A percentile compares a stretch with the other conserved stretches of the same genome.
Evolutionary conservation across 1,140 invertebrate genomes (phyloP).

Genomic region (Pogonus chalceus): DNA sequence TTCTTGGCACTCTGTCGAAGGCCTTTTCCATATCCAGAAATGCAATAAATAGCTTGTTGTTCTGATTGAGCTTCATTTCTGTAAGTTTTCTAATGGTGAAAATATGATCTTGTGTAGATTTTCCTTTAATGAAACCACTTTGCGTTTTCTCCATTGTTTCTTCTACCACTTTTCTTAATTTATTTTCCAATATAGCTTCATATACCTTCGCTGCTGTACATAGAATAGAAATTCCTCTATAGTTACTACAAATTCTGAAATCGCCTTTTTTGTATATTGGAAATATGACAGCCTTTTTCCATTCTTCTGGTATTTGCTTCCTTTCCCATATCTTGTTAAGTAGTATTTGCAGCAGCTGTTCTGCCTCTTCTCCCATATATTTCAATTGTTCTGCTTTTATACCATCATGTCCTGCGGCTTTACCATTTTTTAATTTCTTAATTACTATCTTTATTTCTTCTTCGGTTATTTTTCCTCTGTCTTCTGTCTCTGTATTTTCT

Average conservation of each 20-base stretch:
- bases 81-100: slow-evolving; percentile 9
- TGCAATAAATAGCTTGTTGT: not conserved
- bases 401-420: slow-evolving; percentile 11
- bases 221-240: slow-evolving; percentile 12
- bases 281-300: slow-evolving; percentile 15
- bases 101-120: slow-evolving; percentile 7
- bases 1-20: slow-evolving; percentile 8
- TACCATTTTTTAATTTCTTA: slow-evolving; percentile 14
- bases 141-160: slow-evolving; percentile 7
- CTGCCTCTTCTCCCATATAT: slow-evolving; percentile 12
- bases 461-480: slow-evolving; percentile 5
- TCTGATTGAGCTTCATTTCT: not conserved
- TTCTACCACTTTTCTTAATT: slow-evolving; percentile 11
- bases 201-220: slow-evolving; percentile 8
- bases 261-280: slow-evolving; percentile 18
- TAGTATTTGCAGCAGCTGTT: slow-evolving; percentile 8
- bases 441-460: slow-evolving; percentile 13
- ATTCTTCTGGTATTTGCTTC: slow-evolving; percentile 15
- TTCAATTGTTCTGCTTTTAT: slow-evolving; percentile 16
- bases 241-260: slow-evolving; percentile 9
- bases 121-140: slow-evolving; percentile 9
- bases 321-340: slow-evolving; percentile 14
- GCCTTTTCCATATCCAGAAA: slow-evolving; percentile 10
- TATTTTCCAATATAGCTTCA: slow-evolving; percentile 11
- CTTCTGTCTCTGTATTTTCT: not conserved